Base-by-base conservation (phyloP, 2,113 vertebrate species). In the Labeo catla region DNA sequence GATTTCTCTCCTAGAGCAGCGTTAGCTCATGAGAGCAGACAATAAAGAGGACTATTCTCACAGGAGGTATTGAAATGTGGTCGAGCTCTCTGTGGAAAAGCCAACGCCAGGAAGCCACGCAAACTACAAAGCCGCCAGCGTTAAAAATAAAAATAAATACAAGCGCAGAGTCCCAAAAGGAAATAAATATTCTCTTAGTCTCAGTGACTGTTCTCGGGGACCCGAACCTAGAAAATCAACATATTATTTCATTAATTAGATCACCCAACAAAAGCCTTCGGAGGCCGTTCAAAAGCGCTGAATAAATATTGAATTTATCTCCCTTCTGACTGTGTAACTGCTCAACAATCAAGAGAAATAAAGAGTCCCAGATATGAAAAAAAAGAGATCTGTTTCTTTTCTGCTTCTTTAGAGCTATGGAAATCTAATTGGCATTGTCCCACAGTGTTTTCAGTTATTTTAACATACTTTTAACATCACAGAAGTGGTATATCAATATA, bases 241-340 rank as follows among this genome's bases (percentile, higher is more conserved):
- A 94, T 91, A 87, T 92, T 94, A 93, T 95, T 95, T 95, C 93
- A 94, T 95, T 94, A 94, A 95, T 94, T 93, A 94, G 90, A 92
- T 91, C 84, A 86, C 89, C 92, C 91, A 93, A 93, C 91, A 91
- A 90, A 94, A 92, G 86, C 87, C 89, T 89, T 73, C 16, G 19
- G 87, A 91, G 87, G 85, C 84, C 54, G 63, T 91, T 93, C 88
- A 91, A 91, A 91, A 92, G 91, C 90, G 74, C 89, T 90, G 90
- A 93, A 94, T 94, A 92, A 91, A 95, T 91, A 93, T 93, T 91
- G 89, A 91, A 59, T 87, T 89, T 84, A 85, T 89, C 92, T 94
- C 91, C 91, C 93, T 59, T 91, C 87, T 94, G 92, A 83, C 66
- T 83, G 81, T 36, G 68, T 83, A 83, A 88, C 70, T 79, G 84